Evolutionary conservation across 1,140 invertebrate genomes (phyloP).

Genomic region (Phocides pigmalion): DNA sequence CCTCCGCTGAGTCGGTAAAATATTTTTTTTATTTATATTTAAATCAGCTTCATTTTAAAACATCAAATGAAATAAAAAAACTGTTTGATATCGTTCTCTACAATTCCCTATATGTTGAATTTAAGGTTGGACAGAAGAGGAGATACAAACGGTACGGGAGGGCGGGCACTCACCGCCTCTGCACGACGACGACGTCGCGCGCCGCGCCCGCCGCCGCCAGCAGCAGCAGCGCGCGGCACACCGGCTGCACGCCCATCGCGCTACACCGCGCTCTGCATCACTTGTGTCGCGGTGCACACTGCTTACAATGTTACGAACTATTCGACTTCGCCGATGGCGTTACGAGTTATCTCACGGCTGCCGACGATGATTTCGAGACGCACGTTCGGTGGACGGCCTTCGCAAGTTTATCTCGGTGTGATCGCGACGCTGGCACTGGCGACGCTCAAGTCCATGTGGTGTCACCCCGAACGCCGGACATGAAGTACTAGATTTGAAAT

Average conservation of each 20-base stretch:
- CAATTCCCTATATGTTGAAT: too few species aligned
- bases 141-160: not conserved
- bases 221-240: slow-evolving; percentile 7
- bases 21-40: too few species aligned
- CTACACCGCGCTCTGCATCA: not conserved
- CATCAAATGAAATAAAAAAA: too few species aligned
- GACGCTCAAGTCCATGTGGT: not conserved
- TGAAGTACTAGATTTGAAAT: slow-evolving; percentile 1
- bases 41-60: too few species aligned
- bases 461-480: not conserved
- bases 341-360: too few species aligned
- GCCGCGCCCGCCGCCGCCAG: slow-evolving; percentile 1
- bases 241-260: too few species aligned
- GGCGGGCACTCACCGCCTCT: slow-evolving; percentile 42
- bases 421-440: not conserved
- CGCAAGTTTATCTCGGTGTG: not conserved
- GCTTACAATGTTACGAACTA: not conserved
- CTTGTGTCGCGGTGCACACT: not conserved
- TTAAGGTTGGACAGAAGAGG: too few species aligned
- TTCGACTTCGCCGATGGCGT: not conserved
- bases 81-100: too few species aligned
- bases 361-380: too few species aligned
- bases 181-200: slow-evolving; percentile 42
- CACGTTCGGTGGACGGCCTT: not conserved
- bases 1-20: too few species aligned